Evolutionary conservation across 1,140 invertebrate genomes (phyloP), one percentile per base, ranked within the genome.

Genomic region (Aculops lycopersici): DNA sequence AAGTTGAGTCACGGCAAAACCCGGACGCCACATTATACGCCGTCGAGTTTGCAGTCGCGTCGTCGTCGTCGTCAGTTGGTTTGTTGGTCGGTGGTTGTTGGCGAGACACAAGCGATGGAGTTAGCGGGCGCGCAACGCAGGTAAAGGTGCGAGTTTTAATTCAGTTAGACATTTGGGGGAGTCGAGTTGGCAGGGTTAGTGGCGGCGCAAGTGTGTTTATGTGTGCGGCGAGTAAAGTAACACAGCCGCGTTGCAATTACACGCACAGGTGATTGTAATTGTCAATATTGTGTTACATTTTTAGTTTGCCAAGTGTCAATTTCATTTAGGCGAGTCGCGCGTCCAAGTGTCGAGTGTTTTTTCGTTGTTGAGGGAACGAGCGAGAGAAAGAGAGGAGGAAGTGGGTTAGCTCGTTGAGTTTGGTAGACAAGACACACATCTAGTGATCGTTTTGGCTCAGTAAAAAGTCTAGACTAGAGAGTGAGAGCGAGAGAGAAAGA

Each of bases 401-500:
- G 17, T 17, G 37, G 18, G 15, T 18, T 14, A 13, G n/a, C n/a
- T n/a, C n/a, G n/a, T n/a, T n/a, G 17, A 38, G 14, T 14, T 16
- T 16, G 37, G 17, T 4, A n/a, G 14, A 38, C 14, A 38, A 17
- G 17, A 38, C 15, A 19, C 13, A 19, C 13, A n/a, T 38, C 15
- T 15, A 38, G 37, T 38, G 18, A 38, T 16, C 14, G 17, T 14
- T 14, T 17, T 18, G 14, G 13, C 13, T 14, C 13, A 18, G 15
- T 15, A 16, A 16, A 18, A n/a, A 14, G 18, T 38, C 18, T 15
- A n/a, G 2, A 17, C 15, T 13, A n/a, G 17, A 14, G 15, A 38
- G 14, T n/a, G 37, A 38, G 18, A 38, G 37, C 15, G 37, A 38
- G 37, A 19, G 18, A 38, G 37, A 38, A 18, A 38, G 37, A 38